Base-by-base conservation (phyloP, 1,140 invertebrate genomes). In the Sinonovacula constricta region DNA sequence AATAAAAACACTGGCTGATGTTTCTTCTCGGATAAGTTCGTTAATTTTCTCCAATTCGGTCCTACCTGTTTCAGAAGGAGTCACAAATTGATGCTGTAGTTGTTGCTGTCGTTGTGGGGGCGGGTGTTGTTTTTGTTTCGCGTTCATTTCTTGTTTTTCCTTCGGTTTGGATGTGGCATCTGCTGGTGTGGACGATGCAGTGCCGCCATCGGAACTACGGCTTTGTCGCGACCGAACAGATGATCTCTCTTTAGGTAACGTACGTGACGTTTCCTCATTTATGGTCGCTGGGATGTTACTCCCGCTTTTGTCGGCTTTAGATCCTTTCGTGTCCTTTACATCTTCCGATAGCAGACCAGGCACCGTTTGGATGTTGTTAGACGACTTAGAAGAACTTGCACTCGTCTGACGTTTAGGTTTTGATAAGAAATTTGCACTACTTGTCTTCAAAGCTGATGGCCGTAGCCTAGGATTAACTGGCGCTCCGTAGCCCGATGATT, bases 401-500 rank as follows among this genome's bases (percentile, higher is more conserved):
- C 72, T 76, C 24, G 33, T 34, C 12, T 76, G n/a, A 1, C 72
- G 51, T 59, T 59, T 39, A 3, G 28, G 30, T 45, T 39, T 57
- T 18, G 57, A 22, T 3, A 33, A n/a, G 4, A 31, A 31, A 33
- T n/a, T 33, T 15, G 24, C 22, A 10, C 72, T 76, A 15, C 54
- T 54, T 30, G 72, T 62, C 33, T 76, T 76, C 14, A 67, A 22
- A 15, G 72, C 63, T 54, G 65, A 2, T 14, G 72, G 71, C 39
- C 71, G 63, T 10, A 76, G 49, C 59, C 28, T 76, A 3, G 72
- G 72, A 39, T 76, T 76, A 10, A 76, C 26, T 15, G 72, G 72
- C 39, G 63, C 65, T n/a, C 72, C 72, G 59, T 76, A 76, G 26
- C 63, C 72, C 3, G 71, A 76, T 0, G 72, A 76, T 22, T 53